Conservation (phyloP, 2,888 invertebrate species). For the Hemithea aestivaria region DNA sequence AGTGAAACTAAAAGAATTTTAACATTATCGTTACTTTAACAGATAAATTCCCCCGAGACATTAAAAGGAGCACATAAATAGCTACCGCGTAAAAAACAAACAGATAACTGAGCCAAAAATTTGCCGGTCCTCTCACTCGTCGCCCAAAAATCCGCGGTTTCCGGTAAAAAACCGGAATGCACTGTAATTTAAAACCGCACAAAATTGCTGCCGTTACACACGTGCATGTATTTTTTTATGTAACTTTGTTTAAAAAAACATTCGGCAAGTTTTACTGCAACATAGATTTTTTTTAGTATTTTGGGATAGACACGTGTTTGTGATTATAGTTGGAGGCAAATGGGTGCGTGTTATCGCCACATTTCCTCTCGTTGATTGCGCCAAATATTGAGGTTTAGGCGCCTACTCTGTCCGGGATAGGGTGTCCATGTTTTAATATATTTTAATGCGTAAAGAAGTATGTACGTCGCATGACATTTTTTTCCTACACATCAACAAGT, state of each 20-base stretch:
- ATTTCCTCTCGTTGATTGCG: conserved; percentile 60
- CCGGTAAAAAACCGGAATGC: conserved; percentile 66
- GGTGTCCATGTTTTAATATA: conserved; percentile 25
- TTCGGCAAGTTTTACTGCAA: conserved; percentile 25
- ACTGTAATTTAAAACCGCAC: conserved; percentile 70
- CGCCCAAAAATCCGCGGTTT: conserved; percentile 63
- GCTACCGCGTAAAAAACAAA: conserved; percentile 13
- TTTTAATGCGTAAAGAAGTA: too few species aligned
- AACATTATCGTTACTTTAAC: neutral
- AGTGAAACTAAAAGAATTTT: too few species aligned
- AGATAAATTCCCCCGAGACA: neutral
- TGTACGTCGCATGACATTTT: too few species aligned
- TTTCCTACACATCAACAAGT: too few species aligned
- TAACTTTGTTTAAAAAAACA: conserved; percentile 46
- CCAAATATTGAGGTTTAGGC: conserved; percentile 51
- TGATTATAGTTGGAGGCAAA: conserved; percentile 66
- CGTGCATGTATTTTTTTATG: conserved; percentile 59
- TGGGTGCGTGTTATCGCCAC: conserved; percentile 55
- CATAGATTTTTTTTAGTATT: conserved; percentile 14
- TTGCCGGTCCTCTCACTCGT: conserved; percentile 47
- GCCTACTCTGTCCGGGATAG: conserved; percentile 26
- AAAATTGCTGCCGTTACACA: conserved; percentile 62
- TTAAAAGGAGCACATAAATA: conserved; percentile 10
- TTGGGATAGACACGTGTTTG: conserved; percentile 64
- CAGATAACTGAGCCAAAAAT: conserved; percentile 41